Evolutionary conservation across 2,888 invertebrate genomes (phyloP), one percentile per base, ranked within the genome.

Genomic region (Himalopsyche anomala): DNA sequence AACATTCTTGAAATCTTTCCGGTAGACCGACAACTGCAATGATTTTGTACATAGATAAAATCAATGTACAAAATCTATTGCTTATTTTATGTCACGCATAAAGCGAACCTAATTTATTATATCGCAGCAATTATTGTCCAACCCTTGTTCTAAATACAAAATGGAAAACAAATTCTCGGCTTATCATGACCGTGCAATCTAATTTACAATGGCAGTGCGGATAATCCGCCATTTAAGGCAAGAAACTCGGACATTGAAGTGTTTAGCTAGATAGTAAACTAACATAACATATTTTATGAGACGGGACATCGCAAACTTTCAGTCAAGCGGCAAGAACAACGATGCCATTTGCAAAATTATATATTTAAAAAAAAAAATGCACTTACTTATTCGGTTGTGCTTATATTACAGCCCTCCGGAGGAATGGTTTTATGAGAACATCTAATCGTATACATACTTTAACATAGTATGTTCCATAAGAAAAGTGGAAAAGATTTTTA

Each of bases 141-240:
- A 74, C 74, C 74, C 74, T 74, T 74, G 74, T 74, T 36, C 74
- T 74, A 74, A 74, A 74, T 74, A 74, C 74, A 36, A 74, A 74
- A 74, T 36, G 74, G 74, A 74, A 36, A 74, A 74, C 74, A 74
- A 74, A 74, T 74, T 74, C 74, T 74, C 74, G 74, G 36, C 74
- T 74, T 74, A 74, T 74, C 74, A 74, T 74, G 74, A 74, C 74
- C 11, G 74, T 15, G 5, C 74, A 36, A 74, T 74, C 74, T 74
- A 74, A 74, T 74, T 74, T 74, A 74, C 36, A 74, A 38, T 38
- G 74, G 5, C 74, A 9, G 15, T 74, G 74, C 74, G 74, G 74
- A 74, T 74, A 74, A 74, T 74, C 74, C 74, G 74, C 74, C 74
- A 74, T 74, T 74, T 74, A 74, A 74, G 74, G 74, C 36, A 74